Conservation (phyloP, 2,113 vertebrate genomes). For the Zapornia atra region DNA sequence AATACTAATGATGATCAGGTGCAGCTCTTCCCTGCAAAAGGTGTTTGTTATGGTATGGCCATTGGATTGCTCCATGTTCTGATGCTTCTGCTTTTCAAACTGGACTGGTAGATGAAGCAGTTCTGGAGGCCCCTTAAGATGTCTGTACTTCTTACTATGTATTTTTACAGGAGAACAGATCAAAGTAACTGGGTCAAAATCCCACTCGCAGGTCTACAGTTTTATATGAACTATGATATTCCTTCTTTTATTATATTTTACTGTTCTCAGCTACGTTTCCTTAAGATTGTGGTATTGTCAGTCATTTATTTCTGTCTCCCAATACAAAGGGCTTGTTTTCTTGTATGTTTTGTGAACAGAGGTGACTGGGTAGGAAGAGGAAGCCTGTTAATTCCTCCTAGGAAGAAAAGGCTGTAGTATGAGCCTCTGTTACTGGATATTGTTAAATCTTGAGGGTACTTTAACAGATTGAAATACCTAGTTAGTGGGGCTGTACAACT, state of each 20-base stretch:
- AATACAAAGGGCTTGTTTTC: neutral
- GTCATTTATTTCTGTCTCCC: neutral
- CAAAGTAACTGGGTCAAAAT: neutral
- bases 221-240: neutral
- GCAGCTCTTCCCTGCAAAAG: neutral
- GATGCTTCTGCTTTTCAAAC: neutral
- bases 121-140: neutral
- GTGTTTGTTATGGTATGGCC: neutral
- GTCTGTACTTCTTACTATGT: neutral
- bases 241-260: neutral
- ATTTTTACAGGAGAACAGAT: neutral
- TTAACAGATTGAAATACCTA: neutral
- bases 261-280: neutral
- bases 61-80: neutral
- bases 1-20: neutral
- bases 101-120: neutral
- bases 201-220: neutral
- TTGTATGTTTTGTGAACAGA: neutral
- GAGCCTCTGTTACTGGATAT: neutral
- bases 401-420: neutral
- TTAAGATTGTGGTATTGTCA: neutral
- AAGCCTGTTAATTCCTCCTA: neutral
- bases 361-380: neutral
- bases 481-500: neutral
- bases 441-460: neutral